These are phyloP conservation scores for Thecocarcelia acutangulata DNA, from an alignment of 2,888 invertebrate genomes.

Conservation along the genomic window DNA sequence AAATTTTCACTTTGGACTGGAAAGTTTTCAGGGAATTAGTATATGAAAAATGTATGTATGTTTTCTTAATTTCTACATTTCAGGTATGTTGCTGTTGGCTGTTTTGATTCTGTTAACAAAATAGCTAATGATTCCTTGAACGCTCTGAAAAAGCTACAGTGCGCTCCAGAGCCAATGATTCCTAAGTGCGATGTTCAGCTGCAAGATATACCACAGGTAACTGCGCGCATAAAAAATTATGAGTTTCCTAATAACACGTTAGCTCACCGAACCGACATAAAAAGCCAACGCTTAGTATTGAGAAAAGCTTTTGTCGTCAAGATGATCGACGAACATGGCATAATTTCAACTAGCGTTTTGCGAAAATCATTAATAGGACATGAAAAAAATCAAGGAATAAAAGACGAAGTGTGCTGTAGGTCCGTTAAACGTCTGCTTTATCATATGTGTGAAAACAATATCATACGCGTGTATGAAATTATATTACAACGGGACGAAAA, in stretches of 20 bases:
- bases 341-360: slow-evolving; percentile 83
- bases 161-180: slow-evolving; percentile 74
- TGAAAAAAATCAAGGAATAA: slow-evolving; percentile 83
- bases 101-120: slow-evolving; percentile 68
- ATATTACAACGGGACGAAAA: slow-evolving; percentile 73
- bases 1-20: too few species aligned
- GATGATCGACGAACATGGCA: slow-evolving; percentile 83
- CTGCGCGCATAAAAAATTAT: slow-evolving; percentile 68
- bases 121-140: slow-evolving; percentile 67
- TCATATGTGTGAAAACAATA: slow-evolving; percentile 81
- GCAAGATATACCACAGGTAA: slow-evolving; percentile 73
- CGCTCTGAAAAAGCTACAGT: slow-evolving; percentile 72
- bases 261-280: slow-evolving; percentile 49
- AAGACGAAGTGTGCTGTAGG: slow-evolving; percentile 84
- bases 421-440: slow-evolving; percentile 85
- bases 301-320: slow-evolving; percentile 86
- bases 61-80: not conserved
- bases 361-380: slow-evolving; percentile 83
- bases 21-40: too few species aligned
- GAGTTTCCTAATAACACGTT: slow-evolving; percentile 38
- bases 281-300: slow-evolving; percentile 76
- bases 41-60: too few species aligned
- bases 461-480: slow-evolving; percentile 76
- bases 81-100: slow-evolving; percentile 71
- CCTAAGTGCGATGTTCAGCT: slow-evolving; percentile 68